Percentiles rank a stretch among this genome's conserved stretches.
These are phyloP conservation scores for Ostrea edulis DNA, from an alignment of 1,140 invertebrate species.

Conservation along the genomic window DNA sequence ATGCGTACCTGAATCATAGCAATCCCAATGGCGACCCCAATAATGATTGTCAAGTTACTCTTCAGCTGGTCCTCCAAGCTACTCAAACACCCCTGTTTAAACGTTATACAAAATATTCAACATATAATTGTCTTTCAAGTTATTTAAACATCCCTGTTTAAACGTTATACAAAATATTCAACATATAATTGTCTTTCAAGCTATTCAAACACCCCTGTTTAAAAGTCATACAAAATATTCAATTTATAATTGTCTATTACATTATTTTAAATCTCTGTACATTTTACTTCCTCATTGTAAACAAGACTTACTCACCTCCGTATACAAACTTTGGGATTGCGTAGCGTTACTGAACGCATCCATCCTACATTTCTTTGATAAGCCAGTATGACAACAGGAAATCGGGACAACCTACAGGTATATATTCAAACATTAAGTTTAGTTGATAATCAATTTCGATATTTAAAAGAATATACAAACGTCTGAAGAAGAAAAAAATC, in stretches of 20 bases:
- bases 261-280: no score
- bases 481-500: no score
- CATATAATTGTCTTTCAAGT: no score
- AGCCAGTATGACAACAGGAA: not conserved
- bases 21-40: slow-evolving; percentile 46
- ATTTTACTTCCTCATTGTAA: not conserved
- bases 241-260: no score
- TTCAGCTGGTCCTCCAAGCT: slow-evolving; percentile 43
- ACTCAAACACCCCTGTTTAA: slow-evolving; percentile 39
- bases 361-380: not conserved
- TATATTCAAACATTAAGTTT: no score
- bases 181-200: no score
- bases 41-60: slow-evolving; percentile 43
- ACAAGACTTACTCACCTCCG: not conserved
- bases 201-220: slow-evolving; percentile 42
- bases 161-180: not conserved
- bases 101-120: not conserved
- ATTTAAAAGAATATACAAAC: no score
- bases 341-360: not conserved
- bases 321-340: not conserved
- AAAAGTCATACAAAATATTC: not conserved
- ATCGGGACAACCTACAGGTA: not conserved
- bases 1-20: slow-evolving; percentile 51
- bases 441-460: no score
- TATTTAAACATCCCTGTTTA: slow-evolving; percentile 39